phyloP scores from a whole-genome alignment of 1,140 invertebrate species.

The Agrypnia vestita region DNA sequence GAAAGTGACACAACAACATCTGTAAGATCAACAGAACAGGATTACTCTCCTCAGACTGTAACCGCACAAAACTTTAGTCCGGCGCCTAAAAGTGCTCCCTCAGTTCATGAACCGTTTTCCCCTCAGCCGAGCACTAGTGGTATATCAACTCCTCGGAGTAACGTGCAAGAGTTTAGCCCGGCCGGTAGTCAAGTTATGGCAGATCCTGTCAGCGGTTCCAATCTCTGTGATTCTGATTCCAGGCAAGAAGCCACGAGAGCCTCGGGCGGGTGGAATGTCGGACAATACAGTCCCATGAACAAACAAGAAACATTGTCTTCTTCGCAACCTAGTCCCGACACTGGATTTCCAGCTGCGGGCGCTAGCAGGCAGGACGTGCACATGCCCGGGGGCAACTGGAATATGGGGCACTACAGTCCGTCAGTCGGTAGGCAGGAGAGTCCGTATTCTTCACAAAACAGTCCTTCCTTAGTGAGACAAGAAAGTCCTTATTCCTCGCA shows the following conservation, averaged over 20 bases:
- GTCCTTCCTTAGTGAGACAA: constrained; percentile 66
- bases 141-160: constrained; percentile 52
- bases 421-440: constrained; percentile 64
- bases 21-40: constrained; percentile 51
- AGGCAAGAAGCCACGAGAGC: constrained; percentile 68
- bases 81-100: constrained; percentile 50
- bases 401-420: constrained; percentile 63
- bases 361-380: constrained; percentile 60
- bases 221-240: constrained; percentile 54
- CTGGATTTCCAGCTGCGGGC: constrained; percentile 65
- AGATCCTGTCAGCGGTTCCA: constrained; percentile 51
- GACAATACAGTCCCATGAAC: constrained; percentile 69
- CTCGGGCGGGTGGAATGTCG: constrained; percentile 67
- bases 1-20: constrained; percentile 48
- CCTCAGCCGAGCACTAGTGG: constrained; percentile 51
- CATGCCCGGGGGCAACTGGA: constrained; percentile 23
- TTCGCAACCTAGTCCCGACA: constrained; percentile 70
- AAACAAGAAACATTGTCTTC: constrained; percentile 68
- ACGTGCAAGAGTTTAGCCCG: constrained; percentile 47
- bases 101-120: constrained; percentile 52
- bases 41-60: constrained; percentile 37
- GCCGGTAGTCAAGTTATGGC: constrained; percentile 32
- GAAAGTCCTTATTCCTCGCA: constrained; percentile 62
- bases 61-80: constrained; percentile 51
- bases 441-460: constrained; percentile 65